Percentiles rank a stretch among this genome's conserved stretches.
phyloP scores from a whole-genome alignment of 2,888 invertebrate genomes.

The Ferrisia virgata region DNA sequence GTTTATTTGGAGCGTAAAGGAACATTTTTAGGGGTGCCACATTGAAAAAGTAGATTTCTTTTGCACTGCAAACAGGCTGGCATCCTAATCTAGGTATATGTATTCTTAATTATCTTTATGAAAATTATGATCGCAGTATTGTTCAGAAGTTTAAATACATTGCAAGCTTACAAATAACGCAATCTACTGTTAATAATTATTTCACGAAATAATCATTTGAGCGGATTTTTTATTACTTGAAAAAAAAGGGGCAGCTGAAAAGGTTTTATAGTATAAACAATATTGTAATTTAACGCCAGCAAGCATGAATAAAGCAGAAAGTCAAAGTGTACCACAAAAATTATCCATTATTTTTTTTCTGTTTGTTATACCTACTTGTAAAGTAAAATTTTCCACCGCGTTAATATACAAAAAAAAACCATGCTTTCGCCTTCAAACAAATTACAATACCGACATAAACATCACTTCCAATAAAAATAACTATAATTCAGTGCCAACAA shows the following conservation, averaged over 20 bases:
- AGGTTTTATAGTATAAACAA: neutral
- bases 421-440: neutral
- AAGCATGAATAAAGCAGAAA: neutral
- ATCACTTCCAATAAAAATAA: slow-evolving; percentile 10
- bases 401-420: slow-evolving; percentile 6
- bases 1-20: too few species aligned
- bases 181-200: neutral
- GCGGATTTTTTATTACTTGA: neutral
- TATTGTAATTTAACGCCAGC: neutral
- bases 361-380: neutral
- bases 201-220: neutral
- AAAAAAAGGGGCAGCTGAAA: neutral
- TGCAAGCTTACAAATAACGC: neutral
- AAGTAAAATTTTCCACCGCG: neutral
- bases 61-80: too few species aligned
- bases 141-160: too few species aligned
- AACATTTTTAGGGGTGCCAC: too few species aligned
- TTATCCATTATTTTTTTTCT: neutral
- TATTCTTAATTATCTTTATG: neutral
- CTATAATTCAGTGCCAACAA: slow-evolving; percentile 17
- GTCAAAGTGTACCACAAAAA: neutral
- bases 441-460: slow-evolving; percentile 14
- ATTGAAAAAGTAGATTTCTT: too few species aligned
- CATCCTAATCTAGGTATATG: too few species aligned
- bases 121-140: neutral